These are phyloP conservation scores for Muscidifurax raptorellus DNA, from an alignment of 1,140 invertebrate genomes.

Conservation along the genomic window DNA sequence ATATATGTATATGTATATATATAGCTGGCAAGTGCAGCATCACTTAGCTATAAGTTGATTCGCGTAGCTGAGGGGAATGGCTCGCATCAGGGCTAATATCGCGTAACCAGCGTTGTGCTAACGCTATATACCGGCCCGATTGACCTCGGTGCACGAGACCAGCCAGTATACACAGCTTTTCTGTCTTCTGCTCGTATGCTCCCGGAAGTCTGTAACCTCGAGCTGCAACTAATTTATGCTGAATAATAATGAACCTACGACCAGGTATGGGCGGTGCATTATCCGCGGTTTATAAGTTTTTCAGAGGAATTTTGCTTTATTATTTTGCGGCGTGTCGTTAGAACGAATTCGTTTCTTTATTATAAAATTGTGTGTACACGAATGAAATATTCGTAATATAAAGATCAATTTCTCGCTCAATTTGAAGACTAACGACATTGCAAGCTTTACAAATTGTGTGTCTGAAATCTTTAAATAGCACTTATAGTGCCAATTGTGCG, in stretches of 20 bases:
- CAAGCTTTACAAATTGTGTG: too few species aligned
- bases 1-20: too few species aligned
- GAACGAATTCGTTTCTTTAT: too few species aligned
- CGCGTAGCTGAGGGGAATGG: too few species aligned
- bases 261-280: background rate
- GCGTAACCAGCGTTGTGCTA: background rate
- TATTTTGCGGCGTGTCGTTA: too few species aligned
- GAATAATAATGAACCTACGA: background rate
- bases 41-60: background rate
- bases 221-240: background rate
- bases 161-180: background rate
- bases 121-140: background rate
- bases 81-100: background rate
- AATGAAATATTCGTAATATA: too few species aligned
- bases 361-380: too few species aligned
- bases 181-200: background rate
- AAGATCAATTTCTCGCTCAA: too few species aligned
- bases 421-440: too few species aligned
- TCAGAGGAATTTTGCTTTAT: background rate
- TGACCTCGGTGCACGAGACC: background rate
- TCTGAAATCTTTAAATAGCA: too few species aligned
- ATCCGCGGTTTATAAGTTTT: background rate
- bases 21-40: background rate
- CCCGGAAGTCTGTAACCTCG: background rate
- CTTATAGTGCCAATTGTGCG: too few species aligned